A percentile compares a stretch with the other conserved stretches of the same genome.
phyloP scores from a whole-genome alignment of 2,888 invertebrate species.

The Drosophila hawaiiensis region DNA sequence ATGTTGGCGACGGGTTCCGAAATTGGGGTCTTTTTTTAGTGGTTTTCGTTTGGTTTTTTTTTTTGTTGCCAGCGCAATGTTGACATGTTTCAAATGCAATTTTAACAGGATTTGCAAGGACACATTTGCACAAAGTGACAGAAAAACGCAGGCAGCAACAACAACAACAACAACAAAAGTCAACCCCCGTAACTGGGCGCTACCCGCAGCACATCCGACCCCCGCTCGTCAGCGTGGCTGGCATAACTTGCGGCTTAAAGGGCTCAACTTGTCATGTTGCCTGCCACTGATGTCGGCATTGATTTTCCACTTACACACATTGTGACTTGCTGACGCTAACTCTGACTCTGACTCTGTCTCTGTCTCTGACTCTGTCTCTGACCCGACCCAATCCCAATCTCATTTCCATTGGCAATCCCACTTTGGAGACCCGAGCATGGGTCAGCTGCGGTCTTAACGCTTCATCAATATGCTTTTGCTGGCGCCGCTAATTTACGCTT shows the following conservation, averaged over 20 bases:
- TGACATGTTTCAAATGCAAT: constrained; percentile 81
- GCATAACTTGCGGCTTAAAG: constrained; percentile 82
- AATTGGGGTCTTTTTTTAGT: constrained; percentile 9
- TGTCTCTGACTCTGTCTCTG: constrained; percentile 13
- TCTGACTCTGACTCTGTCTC: constrained; percentile 17
- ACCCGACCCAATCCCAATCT: constrained; percentile 31
- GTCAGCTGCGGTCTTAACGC: constrained; percentile 69
- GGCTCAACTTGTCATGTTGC: constrained; percentile 83
- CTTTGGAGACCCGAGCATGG: constrained; percentile 15
- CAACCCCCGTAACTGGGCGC: constrained; percentile 56
- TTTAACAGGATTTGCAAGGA: constrained; percentile 80
- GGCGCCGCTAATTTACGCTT: constrained; percentile 72
- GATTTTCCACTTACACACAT: constrained; percentile 64
- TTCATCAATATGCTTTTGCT: constrained; percentile 78
- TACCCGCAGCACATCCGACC: constrained; percentile 12
- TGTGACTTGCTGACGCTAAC: constrained; percentile 29
- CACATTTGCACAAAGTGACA: constrained; percentile 80
- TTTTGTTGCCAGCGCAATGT: constrained; percentile 66
- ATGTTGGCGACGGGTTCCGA: constrained; percentile 29
- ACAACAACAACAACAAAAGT: constrained; percentile 45
- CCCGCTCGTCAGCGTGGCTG: constrained; percentile 62
- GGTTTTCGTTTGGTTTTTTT: constrained; percentile 30
- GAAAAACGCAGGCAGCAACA: constrained; percentile 71
- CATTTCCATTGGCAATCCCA: constrained; percentile 21
- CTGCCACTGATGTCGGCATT: constrained; percentile 76